Conservation (phyloP, 2,797 vertebrate species). For the Pristis pectinata region DNA sequence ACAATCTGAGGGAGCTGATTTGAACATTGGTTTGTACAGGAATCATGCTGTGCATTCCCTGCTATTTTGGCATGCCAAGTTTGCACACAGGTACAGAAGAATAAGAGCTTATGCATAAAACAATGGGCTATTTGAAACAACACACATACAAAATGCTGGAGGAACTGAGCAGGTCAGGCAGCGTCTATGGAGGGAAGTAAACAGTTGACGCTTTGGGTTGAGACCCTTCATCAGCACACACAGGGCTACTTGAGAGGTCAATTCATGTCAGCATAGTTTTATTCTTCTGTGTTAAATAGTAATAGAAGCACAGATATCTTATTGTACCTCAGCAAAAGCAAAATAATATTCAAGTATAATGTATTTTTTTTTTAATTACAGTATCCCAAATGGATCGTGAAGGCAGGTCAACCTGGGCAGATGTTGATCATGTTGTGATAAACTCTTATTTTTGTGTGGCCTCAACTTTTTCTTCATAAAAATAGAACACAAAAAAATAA, state of each 20-base stretch:
- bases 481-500: neutral
- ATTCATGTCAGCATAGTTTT: neutral
- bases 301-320: neutral
- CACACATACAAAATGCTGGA: too few relatives aligned
- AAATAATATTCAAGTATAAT: neutral
- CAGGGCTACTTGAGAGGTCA: too few relatives aligned
- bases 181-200: too few relatives aligned
- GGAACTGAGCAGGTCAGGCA: too few relatives aligned
- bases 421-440: neutral
- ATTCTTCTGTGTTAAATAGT: neutral
- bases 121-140: neutral
- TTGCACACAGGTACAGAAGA: constrained; percentile 1
- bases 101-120: neutral
- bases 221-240: too few relatives aligned
- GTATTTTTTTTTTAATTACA: neutral
- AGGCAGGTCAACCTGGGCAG: neutral
- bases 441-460: neutral
- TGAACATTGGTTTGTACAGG: neutral
- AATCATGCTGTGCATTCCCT: neutral
- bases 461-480: neutral
- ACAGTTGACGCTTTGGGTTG: too few relatives aligned
- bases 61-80: neutral
- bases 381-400: neutral
- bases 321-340: neutral
- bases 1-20: too few relatives aligned